Evolutionary conservation across 2,797 vertebrate species (phyloP), one percentile per base, ranked within the genome.

Genomic region (Spheniscus humboldti): DNA sequence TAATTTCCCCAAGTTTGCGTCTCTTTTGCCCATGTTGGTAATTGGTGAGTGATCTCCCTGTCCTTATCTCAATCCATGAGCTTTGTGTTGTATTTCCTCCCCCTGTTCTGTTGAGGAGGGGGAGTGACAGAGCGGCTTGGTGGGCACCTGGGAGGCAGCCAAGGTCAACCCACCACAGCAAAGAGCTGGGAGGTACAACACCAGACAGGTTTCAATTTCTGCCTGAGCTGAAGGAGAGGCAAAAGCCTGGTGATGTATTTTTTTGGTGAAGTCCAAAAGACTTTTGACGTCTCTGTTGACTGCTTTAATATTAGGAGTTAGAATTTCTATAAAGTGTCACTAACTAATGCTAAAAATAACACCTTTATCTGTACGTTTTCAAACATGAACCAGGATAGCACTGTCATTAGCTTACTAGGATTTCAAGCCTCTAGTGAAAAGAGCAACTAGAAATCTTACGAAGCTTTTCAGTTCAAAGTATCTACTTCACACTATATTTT

Each of bases 41-140:
- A 76, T 4, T 9, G 6, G 27, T 10, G 10, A 79, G 10, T 25
- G 18, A 86, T 39, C 43, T 52, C 47, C 16, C 56, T 13, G 3
- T 30, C 56, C 31, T 41, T 23, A 63, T 41, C 30, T 66, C 15
- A 18, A 10, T 13, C 57, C 10, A 23, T 1, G 11, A 73, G 27
- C 2, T 73, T 79, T 80, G 11, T 7, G 2, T 5, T 33, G 1
- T 47, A n/a, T 52, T 56, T 86, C 89, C 13, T 53, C 27, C 17
- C n/a, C 18, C 60, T 15, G 35, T 59, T 9, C 39, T 41, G 15
- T 18, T 18, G 22, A 80, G 28, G 5, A 73, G 2, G 22, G 9
- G 9, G 12, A 75, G 41, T 18, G 31, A 13, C 13, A 41, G 50
- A 66, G 25, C 0, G 0, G 17, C 19, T 56, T 47, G 30, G 27